Conservation (phyloP, 2,113 vertebrate genomes). For the Tauraco erythrolophus region DNA sequence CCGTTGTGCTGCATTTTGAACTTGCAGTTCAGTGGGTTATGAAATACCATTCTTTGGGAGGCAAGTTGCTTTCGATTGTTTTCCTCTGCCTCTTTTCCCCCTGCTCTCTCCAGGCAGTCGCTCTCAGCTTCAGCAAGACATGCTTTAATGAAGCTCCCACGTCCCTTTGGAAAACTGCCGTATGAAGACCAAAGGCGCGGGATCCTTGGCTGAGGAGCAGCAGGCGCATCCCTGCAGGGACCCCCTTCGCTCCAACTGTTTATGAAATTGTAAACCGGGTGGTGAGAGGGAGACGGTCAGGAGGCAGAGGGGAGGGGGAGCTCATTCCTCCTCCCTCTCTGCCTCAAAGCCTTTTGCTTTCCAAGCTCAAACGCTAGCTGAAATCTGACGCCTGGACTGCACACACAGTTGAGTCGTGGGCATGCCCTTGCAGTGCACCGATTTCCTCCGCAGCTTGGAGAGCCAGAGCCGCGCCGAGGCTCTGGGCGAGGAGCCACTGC, state of each 20-base stretch:
- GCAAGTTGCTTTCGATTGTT: not conserved
- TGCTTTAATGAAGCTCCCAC: rapidly evolving
- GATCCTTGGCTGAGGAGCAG: not conserved
- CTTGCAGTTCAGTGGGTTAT: not conserved
- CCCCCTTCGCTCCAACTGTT: not conserved
- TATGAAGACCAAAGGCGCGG: rapidly evolving
- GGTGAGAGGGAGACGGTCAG: not conserved
- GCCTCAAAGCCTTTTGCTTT: constrained; percentile 44
- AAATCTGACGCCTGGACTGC: constrained; percentile 77
- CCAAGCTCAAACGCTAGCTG: constrained; percentile 49
- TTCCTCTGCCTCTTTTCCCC: not conserved
- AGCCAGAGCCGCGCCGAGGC: constrained; percentile 8
- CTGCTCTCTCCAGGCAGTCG: not conserved
- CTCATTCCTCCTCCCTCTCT: constrained; percentile 45
- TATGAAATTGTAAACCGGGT: not conserved
- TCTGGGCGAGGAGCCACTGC: not conserved
- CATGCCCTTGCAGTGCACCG: constrained; percentile 31
- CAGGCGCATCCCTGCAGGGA: not conserved
- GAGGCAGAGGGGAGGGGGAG: constrained; percentile 35
- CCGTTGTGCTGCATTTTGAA: not conserved
- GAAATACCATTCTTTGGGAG: not conserved
- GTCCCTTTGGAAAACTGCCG: not conserved
- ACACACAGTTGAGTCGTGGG: constrained; percentile 62
- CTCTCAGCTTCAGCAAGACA: not conserved
- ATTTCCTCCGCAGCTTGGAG: constrained; percentile 42